Evolutionary conservation across 2,888 invertebrate species (phyloP), one percentile per base, ranked within the genome.

Genomic region (Dynastes tityus): DNA sequence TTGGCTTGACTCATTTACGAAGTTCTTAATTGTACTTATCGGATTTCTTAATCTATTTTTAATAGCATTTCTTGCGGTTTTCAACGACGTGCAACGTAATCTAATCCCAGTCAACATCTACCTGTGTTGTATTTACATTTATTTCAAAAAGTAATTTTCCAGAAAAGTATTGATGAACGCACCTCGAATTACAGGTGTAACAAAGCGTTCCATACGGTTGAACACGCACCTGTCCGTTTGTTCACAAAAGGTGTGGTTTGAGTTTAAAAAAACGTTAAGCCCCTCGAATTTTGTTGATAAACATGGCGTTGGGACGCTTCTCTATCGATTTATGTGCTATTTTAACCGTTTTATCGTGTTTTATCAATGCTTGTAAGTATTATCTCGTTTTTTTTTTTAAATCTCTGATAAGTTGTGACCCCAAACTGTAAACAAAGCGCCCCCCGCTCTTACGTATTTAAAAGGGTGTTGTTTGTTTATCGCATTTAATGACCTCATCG

Each of bases 171-270:
- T 61, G 73, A 61, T 74, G 61, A 74, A 74, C 73, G 73, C 73
- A 27, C 40, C 45, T 37, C 22, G 9, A 53, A 51, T 13, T 27
- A 40, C 73, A 74, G 73, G 73, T 74, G 71, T 29, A 37, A 53
- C 45, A 32, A 55, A 63, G 63, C 63, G 63, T 63, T 63, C 51
- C 73, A 27, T 40, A 13, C 61, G 61, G 73, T 61, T 74, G 73
- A 74, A 74, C 61, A 74, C 68, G 68, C 73, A 74, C 73, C 73
- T 74, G 73, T 61, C 27, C 65, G n/a, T 40, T 67, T 71, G 61
- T 16, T 55, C 11, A 71, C 73, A 45, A 40, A 61, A 74, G 73
- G 73, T 74, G 73, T 74, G 73, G 73, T 74, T 74, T 45, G 5
- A 2, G 22, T 58, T 71, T 71, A 71, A 74, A 74, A 74, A 61